Percentiles rank a stretch among this genome's conserved stretches.
These are phyloP conservation scores for Numenius arquata DNA, from an alignment of 2,113 vertebrate genomes.

Conservation along the genomic window DNA sequence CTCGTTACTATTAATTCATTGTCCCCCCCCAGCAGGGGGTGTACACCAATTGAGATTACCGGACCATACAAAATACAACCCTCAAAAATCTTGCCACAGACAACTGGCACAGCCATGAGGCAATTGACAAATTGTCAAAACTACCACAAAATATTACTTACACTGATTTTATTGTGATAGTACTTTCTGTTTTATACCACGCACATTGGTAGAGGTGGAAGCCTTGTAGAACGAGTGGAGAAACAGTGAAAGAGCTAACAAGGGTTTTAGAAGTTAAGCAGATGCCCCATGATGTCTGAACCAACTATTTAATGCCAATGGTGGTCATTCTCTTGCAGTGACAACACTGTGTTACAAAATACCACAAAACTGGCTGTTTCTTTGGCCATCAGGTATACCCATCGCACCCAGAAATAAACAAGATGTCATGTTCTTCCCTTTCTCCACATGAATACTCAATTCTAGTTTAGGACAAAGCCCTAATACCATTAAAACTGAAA, in stretches of 20 bases:
- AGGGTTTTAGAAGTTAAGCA: background rate
- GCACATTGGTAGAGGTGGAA: background rate
- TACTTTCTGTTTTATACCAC: background rate
- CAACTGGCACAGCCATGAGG: background rate
- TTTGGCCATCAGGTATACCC: background rate
- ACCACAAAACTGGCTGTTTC: background rate
- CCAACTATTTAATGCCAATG: background rate
- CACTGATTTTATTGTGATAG: background rate
- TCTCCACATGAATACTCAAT: background rate
- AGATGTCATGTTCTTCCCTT: background rate
- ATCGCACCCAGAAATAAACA: background rate
- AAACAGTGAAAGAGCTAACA: background rate
- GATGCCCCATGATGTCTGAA: background rate
- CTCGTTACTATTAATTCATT: background rate
- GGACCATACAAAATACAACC: background rate
- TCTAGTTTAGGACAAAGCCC: background rate
- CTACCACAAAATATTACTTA: background rate
- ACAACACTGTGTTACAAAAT: background rate
- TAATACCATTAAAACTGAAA: background rate
- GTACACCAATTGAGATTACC: background rate
- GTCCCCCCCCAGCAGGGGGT: accelerated
- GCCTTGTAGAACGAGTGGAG: background rate
- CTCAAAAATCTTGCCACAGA: background rate
- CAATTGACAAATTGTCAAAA: background rate
- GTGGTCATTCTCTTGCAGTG: background rate